Conservation (phyloP, 2,113 vertebrate genomes). For the Heloderma charlesbogerti region DNA sequence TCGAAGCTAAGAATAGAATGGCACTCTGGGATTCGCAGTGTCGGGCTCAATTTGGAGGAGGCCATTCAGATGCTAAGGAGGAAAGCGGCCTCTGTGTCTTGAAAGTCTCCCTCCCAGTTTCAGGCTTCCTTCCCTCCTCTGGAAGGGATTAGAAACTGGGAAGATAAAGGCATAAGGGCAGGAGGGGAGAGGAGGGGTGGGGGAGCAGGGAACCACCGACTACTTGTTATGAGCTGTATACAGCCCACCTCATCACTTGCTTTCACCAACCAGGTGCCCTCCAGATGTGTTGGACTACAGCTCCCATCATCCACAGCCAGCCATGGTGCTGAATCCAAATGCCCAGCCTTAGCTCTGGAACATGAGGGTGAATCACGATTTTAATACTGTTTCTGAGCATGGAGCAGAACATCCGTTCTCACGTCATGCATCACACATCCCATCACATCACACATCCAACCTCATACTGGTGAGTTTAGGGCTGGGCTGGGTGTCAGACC, state of each 20-base stretch:
- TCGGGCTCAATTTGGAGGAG: slow-evolving; percentile 16
- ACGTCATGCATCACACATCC: too few species aligned
- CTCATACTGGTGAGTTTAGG: not conserved
- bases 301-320: not conserved
- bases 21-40: slow-evolving; percentile 12
- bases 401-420: not conserved
- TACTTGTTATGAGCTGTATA: too few species aligned
- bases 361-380: not conserved
- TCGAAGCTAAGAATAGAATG: slow-evolving; percentile 28
- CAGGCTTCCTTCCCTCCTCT: too few species aligned
- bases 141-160: not conserved
- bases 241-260: too few species aligned
- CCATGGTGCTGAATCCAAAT: not conserved
- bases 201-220: not conserved
- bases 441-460: too few species aligned
- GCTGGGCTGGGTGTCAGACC: too few species aligned
- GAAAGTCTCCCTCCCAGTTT: not conserved
- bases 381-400: too few species aligned
- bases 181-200: too few species aligned
- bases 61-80: not conserved
- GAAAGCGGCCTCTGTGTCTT: not conserved
- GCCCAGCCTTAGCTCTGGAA: too few species aligned
- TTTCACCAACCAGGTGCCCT: not conserved
- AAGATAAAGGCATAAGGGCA: not conserved
- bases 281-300: not conserved